A percentile compares a stretch with the other conserved stretches of the same genome.
Evolutionary conservation across 37 sponge, comb jelly and placozoan genomes (phyloP).

Genomic region (Haliclona indistincta): DNA sequence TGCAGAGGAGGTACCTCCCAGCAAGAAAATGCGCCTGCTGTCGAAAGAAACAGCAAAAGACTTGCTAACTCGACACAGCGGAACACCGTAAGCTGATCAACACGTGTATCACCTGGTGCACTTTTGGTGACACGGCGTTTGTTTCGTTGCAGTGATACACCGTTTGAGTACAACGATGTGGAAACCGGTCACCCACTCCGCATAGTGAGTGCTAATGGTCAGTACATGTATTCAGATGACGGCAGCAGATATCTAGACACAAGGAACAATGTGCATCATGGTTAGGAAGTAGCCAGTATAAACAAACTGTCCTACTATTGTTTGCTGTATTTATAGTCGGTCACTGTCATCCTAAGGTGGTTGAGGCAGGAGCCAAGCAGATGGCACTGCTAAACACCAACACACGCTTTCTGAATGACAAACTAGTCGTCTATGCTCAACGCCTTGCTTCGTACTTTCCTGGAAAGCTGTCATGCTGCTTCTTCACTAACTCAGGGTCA

Average conservation of each 20-base stretch:
- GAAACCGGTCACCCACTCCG: too few relatives aligned
- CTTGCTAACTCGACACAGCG: too few relatives aligned
- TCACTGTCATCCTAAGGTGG: conserved; percentile 89
- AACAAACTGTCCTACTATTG: neutral
- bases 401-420: conserved; percentile 80
- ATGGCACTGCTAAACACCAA: conserved; percentile 88
- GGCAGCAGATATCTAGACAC: conserved; percentile 82
- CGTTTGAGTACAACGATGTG: too few relatives aligned
- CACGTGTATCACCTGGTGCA: too few relatives aligned
- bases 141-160: too few relatives aligned
- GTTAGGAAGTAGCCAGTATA: conserved; percentile 23
- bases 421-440: conserved; percentile 70
- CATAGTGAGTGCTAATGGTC: conserved; percentile 77
- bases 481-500: conserved; percentile 86
- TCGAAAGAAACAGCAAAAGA: too few relatives aligned
- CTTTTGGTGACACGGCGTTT: too few relatives aligned
- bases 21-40: too few relatives aligned
- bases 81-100: too few relatives aligned
- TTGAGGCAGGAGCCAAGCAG: conserved; percentile 70
- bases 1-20: too few relatives aligned
- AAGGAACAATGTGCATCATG: conserved; percentile 85
- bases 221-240: conserved; percentile 76
- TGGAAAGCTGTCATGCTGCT: conserved; percentile 51
- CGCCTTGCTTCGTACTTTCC: conserved; percentile 60
- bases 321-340: conserved; percentile 62